These are phyloP conservation scores for Propsilocerus akamusi DNA, from an alignment of 1,140 invertebrate species.

Conservation along the genomic window DNA sequence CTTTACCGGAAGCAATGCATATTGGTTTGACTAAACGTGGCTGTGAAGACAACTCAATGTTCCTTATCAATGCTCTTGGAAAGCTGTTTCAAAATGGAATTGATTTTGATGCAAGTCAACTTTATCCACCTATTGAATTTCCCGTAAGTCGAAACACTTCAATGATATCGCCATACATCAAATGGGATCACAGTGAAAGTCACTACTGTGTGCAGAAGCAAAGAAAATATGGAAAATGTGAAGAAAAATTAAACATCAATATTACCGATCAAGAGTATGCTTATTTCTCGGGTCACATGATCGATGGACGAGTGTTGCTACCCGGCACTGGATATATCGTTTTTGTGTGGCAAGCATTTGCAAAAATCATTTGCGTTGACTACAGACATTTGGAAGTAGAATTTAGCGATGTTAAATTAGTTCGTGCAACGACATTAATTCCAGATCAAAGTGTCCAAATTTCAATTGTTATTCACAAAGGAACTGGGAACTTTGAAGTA, in stretches of 20 bases:
- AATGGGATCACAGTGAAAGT: constrained; percentile 45
- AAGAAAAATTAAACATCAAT: constrained; percentile 36
- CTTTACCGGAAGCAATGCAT: constrained; percentile 21
- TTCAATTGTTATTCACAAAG: constrained; percentile 63
- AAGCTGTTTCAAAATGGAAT: constrained; percentile 43
- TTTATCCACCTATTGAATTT: constrained; percentile 41
- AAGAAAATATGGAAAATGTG: constrained; percentile 25
- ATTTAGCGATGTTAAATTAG: constrained; percentile 74
- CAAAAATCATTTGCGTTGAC: constrained; percentile 49
- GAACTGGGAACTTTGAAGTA: constrained; percentile 70
- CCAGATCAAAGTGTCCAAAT: constrained; percentile 48
- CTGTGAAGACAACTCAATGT: constrained; percentile 31
- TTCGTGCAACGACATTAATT: constrained; percentile 60
- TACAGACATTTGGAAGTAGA: constrained; percentile 58
- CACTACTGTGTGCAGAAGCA: constrained; percentile 24
- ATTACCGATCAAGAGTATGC: constrained; percentile 47
- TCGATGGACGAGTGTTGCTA: constrained; percentile 72
- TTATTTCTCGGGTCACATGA: constrained; percentile 66
- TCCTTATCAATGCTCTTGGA: constrained; percentile 40
- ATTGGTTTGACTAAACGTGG: constrained; percentile 42
- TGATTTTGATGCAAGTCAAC: constrained; percentile 32
- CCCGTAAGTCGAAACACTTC: constrained; percentile 54
- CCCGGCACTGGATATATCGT: constrained; percentile 77
- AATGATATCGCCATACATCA: constrained; percentile 44
- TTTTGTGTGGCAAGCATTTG: constrained; percentile 79